phyloP scores from a whole-genome alignment of 2,113 vertebrate species.

The Ochotona curzoniae region DNA sequence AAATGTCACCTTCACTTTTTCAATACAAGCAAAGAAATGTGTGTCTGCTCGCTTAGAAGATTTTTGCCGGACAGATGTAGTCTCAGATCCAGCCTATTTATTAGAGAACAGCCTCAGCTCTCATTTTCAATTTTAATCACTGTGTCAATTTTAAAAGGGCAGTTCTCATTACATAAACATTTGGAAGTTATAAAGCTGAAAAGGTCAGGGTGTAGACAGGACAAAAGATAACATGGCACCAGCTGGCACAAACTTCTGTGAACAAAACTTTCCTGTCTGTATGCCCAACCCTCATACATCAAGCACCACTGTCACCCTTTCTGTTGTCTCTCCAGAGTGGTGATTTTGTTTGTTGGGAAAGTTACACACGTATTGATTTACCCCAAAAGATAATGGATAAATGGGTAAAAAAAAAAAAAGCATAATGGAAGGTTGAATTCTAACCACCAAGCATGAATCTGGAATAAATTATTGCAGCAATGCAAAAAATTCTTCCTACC shows the following conservation, averaged over 20 bases:
- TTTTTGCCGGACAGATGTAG: conserved; percentile 75
- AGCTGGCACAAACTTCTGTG: conserved; percentile 63
- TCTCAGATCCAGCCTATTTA: conserved; percentile 77
- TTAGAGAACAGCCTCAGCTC: conserved; percentile 60
- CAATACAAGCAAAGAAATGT: conserved; percentile 38
- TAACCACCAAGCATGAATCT: neutral
- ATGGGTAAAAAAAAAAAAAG: neutral
- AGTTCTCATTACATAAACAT: conserved; percentile 72
- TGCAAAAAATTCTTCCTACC: neutral
- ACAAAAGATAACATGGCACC: conserved; percentile 62
- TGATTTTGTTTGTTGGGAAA: neutral
- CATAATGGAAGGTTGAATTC: too few relatives aligned
- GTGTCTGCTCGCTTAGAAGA: conserved; percentile 59
- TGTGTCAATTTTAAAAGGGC: conserved; percentile 72
- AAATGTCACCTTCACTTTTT: conserved; percentile 81
- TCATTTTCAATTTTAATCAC: conserved; percentile 63
- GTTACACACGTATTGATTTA: neutral
- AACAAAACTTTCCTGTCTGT: conserved; percentile 4
- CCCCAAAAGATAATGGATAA: neutral
- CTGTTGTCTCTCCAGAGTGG: conserved; percentile 17
- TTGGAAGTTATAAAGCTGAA: conserved; percentile 79
- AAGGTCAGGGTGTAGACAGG: conserved; percentile 66
- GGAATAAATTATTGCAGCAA: neutral
- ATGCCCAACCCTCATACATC: neutral
- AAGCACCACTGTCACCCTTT: neutral